Evolutionary conservation across 2,797 vertebrate species (phyloP), one percentile per base, ranked within the genome.

Genomic region (Rhabdomys pumilio): DNA sequence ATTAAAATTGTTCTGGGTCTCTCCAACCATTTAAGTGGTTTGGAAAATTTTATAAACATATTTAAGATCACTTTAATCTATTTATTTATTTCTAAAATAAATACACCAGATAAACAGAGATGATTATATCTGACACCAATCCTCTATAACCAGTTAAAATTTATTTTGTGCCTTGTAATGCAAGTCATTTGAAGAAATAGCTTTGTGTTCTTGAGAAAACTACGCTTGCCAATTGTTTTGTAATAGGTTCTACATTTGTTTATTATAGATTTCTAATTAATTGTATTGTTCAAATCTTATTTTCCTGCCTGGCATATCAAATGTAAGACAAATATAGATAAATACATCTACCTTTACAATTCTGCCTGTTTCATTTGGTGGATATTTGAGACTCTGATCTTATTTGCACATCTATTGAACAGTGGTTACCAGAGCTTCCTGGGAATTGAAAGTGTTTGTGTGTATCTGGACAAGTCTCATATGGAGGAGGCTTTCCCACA

Each of bases 61-160:
- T 79, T 67, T 73, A 19, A 80, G 61, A 59, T 53, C 29, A 55
- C 59, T 50, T 86, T 59, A n/a, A 34, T 50, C 44, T 59, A 75
- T 44, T 89, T 44, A 81, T 89, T 91, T 95, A 85, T 89, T 89
- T 95, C 50, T 69, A 85, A 61, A 17, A 14, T 61, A 76, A 47
- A 26, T 38, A 76, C 67, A 67, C 1, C 22, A 3, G 15, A 34
- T 44, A 10, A 55, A 88, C 72, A 93, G 14, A 67, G 24, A 53
- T 81, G 22, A 69, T 20, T 5, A 24, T 83, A 2, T 81, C 11
- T 69, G 11, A 38, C 41, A 53, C 1, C 11, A 47, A 38, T 63
- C 20, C 26, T n/a, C 34, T 57, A 41, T 12, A 87, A 82, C 92
- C 89, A 63, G 0, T 59, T 81, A 22, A 81, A n/a, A 59, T 38